Base-by-base conservation (phyloP, 92 coral and sea anemone species). In the Chrysogorgia sp. region DNA sequence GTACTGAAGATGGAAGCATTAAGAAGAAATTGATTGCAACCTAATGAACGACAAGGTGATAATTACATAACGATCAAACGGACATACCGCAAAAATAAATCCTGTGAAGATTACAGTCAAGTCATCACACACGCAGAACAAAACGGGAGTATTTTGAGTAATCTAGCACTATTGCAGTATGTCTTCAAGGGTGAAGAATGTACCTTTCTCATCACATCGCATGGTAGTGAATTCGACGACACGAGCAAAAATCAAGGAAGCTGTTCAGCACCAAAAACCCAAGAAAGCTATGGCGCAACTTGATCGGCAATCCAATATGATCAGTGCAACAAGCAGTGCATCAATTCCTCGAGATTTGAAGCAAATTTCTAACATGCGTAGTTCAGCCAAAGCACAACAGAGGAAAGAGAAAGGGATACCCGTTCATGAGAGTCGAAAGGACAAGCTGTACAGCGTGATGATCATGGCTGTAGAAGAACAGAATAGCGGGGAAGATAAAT, bases 151-250 rank as follows among this genome's bases (percentile, higher is more conserved):
- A 67, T 47, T 67, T 45, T 43, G 60, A 75, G 57, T 57, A 53
- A 37, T 12, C 58, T 81, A 34, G 86, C 78, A 69, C 17, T 86
- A 40, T 62, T 81, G 53, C 90, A 86, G 35, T 80, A 76, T 48
- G n/a, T n/a, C 28, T 81, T 81, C 72, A 84, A 80, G 65, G 84
- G 88, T 31, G 71, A 49, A 20, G 88, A 79, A 84, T 34, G 81
- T 26, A 24, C 50, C 52, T 79, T 84, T 74, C 65, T 59, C 35
- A 67, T 78, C 34, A 10, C 41, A 68, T 63, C 84, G 45, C 81
- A 84, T 79, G 84, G 81, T 19, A n/a, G n/a, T n/a, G 35, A 82
- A 75, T 61, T 58, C 33, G 71, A 58, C 86, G 25, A 82, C 86
- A 60, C 65, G 61, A 23, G 20, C 60, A 63, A 55, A 45, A 32